Evolutionary conservation across 2,888 invertebrate species (phyloP).

Genomic region (Erebia palarica): DNA sequence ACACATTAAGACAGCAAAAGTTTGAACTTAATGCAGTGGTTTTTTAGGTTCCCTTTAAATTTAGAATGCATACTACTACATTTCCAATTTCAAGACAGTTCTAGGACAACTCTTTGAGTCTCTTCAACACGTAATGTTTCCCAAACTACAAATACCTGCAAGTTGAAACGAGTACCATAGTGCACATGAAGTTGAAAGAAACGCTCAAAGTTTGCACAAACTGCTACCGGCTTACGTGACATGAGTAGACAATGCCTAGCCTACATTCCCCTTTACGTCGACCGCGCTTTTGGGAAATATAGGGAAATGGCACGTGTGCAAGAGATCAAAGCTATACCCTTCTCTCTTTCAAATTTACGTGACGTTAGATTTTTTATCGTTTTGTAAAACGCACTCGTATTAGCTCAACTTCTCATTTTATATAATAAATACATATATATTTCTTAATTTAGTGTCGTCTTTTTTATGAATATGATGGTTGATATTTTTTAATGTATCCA

Average conservation of each 20-base stretch:
- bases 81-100: background rate
- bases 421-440: too few species aligned
- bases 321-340: constrained; percentile 16
- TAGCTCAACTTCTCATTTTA: too few species aligned
- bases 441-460: too few species aligned
- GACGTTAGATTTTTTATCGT: background rate
- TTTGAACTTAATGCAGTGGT: too few species aligned
- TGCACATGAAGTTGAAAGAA: constrained; percentile 23
- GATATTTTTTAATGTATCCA: too few species aligned
- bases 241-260: constrained; percentile 28
- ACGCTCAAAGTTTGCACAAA: constrained; percentile 30
- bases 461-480: too few species aligned
- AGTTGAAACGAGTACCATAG: background rate
- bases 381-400: too few species aligned
- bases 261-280: constrained; percentile 31
- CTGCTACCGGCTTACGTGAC: constrained; percentile 32
- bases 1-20: too few species aligned
- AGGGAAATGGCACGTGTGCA: constrained; percentile 4
- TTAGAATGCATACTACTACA: background rate
- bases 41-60: too few species aligned
- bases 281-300: constrained; percentile 9
- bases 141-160: constrained; percentile 9
- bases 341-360: background rate
- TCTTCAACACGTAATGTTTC: constrained; percentile 2
- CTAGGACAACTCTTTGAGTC: background rate